A percentile compares a stretch with the other conserved stretches of the same genome.
Evolutionary conservation across 2,113 vertebrate species (phyloP).

Genomic region (Anarhynchus alexandrinus): DNA sequence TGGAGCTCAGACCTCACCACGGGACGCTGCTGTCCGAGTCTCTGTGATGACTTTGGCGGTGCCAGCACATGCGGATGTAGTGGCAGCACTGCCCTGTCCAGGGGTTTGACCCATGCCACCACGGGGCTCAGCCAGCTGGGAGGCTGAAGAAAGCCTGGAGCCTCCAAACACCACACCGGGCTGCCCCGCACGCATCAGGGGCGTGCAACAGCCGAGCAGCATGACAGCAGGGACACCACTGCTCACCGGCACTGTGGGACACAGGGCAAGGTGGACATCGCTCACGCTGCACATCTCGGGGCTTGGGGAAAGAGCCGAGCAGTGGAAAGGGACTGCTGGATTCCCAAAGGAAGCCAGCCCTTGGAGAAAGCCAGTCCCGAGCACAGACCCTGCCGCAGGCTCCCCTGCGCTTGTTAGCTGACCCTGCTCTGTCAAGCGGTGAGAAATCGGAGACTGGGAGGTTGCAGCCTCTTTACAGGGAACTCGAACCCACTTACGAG

Average conservation of each 20-base stretch:
- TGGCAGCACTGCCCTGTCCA: background rate
- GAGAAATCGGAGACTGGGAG: background rate
- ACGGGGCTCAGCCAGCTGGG: background rate
- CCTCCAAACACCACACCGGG: rapidly evolving
- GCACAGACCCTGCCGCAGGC: background rate
- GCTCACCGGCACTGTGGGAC: background rate
- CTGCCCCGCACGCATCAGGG: background rate
- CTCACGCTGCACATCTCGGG: rapidly evolving
- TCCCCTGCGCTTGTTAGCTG: background rate
- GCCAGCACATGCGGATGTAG: rapidly evolving
- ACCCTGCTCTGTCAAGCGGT: background rate
- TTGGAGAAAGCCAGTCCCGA: rapidly evolving
- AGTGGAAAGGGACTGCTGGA: background rate
- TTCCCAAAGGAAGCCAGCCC: background rate
- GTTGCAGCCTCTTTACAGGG: background rate
- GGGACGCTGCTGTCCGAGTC: background rate
- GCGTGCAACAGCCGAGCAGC: background rate
- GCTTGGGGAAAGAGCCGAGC: background rate
- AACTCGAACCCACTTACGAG: background rate
- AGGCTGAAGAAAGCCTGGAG: background rate
- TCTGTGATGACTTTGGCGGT: background rate
- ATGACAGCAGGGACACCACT: background rate
- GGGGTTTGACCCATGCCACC: background rate
- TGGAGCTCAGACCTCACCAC: background rate
- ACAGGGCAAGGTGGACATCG: rapidly evolving